These are phyloP conservation scores for Eciton burchellii DNA, from an alignment of 1,140 invertebrate genomes.

Conservation along the genomic window DNA sequence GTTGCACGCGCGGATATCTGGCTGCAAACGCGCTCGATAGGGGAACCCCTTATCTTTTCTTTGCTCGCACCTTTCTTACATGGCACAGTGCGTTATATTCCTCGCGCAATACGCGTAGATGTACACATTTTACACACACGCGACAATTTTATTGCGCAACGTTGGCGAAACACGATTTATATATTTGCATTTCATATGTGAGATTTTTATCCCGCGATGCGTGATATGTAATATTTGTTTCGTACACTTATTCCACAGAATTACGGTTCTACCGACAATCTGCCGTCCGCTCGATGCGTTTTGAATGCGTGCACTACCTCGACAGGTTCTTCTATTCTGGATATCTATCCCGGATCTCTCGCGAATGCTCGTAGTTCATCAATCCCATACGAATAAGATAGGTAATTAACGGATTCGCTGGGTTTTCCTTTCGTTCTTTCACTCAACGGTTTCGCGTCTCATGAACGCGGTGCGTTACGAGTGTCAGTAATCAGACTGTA, in stretches of 20 bases:
- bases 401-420: not conserved
- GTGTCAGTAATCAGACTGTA: not conserved
- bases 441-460: not conserved
- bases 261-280: not conserved
- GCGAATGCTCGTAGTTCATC: no score
- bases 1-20: constrained; percentile 52
- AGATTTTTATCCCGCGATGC: not conserved
- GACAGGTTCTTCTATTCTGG: no score
- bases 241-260: not conserved
- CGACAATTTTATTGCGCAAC: constrained; percentile 35
- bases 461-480: not conserved
- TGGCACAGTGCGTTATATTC: constrained; percentile 18
- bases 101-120: not conserved
- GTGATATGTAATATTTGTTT: not conserved
- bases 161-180: constrained; percentile 18
- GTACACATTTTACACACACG: constrained; percentile 5
- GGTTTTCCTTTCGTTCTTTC: not conserved
- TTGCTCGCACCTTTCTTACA: not conserved
- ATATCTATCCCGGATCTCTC: not conserved
- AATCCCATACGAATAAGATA: no score
- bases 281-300: not conserved
- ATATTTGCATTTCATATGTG: not conserved
- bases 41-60: constrained; percentile 45
- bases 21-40: constrained; percentile 54
- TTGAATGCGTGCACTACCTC: not conserved